These are phyloP conservation scores for Lagenorhynchus albirostris DNA, from an alignment of 2,113 vertebrate genomes.

Conservation along the genomic window DNA sequence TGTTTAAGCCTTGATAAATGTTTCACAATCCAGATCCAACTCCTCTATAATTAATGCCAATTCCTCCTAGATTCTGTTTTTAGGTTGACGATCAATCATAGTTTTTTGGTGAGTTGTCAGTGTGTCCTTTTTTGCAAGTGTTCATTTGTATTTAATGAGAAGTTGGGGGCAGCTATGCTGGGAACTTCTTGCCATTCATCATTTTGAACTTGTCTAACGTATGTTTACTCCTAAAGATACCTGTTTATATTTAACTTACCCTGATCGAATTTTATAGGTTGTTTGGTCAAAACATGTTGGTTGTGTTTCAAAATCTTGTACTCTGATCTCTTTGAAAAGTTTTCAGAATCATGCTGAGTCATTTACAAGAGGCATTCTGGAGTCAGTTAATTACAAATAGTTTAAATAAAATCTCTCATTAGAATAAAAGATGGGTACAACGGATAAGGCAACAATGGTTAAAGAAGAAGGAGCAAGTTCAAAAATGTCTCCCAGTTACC, in stretches of 20 bases:
- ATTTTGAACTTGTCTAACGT: conserved; percentile 2
- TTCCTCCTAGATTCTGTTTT: not conserved
- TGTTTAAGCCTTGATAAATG: not conserved
- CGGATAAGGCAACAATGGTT: not conserved
- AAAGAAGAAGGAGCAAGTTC: not conserved
- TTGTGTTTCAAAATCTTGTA: conserved; percentile 61
- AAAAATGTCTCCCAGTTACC: not conserved
- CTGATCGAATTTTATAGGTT: conserved; percentile 35
- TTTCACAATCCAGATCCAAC: not conserved
- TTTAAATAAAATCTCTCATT: not conserved
- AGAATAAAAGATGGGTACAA: not conserved
- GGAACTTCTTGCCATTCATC: not conserved
- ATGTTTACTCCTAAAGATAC: conserved; percentile 14
- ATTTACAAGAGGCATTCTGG: not conserved
- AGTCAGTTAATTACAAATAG: not conserved
- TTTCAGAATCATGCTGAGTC: conserved; percentile 58
- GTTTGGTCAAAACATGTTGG: conserved; percentile 57
- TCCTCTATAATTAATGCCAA: not conserved
- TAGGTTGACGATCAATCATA: not conserved
- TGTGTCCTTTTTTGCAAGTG: not conserved
- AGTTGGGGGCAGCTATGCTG: not conserved
- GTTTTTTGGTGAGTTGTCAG: not conserved
- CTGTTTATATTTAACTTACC: conserved; percentile 61
- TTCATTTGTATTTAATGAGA: not conserved
- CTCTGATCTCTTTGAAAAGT: conserved; percentile 53